Percentiles rank a stretch among this genome's conserved stretches.
Conservation (phyloP, 2,888 invertebrate genomes). For the Idaea dimidiata region DNA sequence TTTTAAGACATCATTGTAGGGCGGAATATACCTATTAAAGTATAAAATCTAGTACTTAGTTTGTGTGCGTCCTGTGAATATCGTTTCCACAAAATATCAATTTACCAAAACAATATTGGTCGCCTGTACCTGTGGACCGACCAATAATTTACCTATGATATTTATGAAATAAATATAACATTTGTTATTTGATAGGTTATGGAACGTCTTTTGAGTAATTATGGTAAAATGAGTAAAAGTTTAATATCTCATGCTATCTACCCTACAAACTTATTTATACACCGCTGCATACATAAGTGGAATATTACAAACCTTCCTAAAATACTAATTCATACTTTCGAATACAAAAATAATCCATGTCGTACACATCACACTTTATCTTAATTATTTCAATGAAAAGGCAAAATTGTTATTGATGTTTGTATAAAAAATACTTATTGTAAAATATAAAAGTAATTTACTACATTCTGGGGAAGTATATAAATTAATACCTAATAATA, state of each 20-base stretch:
- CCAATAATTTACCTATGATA: too few species aligned
- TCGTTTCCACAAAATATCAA: neutral
- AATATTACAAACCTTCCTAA: neutral
- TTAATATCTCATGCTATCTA: neutral
- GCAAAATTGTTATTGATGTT: neutral
- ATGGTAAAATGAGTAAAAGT: neutral
- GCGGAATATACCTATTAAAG: neutral
- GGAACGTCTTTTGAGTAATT: neutral
- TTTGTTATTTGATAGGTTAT: neutral
- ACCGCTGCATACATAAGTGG: neutral
- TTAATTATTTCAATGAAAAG: neutral
- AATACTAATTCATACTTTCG: conserved; percentile 5
- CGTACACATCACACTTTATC: neutral
- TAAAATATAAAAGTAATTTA: neutral
- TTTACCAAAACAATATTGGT: neutral
- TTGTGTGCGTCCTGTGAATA: neutral
- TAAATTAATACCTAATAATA: too few species aligned
- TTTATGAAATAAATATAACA: neutral
- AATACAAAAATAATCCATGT: neutral
- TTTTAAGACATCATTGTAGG: too few species aligned
- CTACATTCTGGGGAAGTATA: too few species aligned
- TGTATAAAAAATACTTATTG: neutral
- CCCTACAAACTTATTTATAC: neutral
- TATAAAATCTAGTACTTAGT: neutral
- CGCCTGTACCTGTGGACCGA: too few species aligned